Base-by-base conservation (phyloP, 1,140 invertebrate genomes). In the Micrasema longulum region DNA sequence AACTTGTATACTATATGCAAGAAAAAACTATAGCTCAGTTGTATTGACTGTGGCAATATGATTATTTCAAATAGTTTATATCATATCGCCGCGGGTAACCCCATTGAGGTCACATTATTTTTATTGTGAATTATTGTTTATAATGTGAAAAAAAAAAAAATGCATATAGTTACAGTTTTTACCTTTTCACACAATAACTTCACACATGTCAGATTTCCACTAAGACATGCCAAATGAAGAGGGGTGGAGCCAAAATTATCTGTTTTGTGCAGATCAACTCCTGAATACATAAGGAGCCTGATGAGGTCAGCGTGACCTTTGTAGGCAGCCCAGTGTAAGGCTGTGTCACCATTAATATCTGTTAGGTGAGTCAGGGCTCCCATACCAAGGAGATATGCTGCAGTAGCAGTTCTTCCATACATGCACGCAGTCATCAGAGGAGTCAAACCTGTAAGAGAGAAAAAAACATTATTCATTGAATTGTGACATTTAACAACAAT, bases 221-320 rank as follows among this genome's bases (percentile, higher is more conserved):
- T 95, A 2, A 97, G 86, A 78, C 94, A 96, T n/a, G 95, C 94
- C 74, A 97, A 84, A 82, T 97, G 95, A n/a, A 97, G 82, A 0
- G 95, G 93, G 0, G 95, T 97, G 0, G 95, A 96, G 7, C 95
- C 95, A 80, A 95, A 97, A 80, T 96, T 95, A 81, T 97, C 95
- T 1, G 93, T 91, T 80, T 95, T 95, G 75, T 95, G 91, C 38
- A 96, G 84, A 78, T 95, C 92, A 0, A 94, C 93, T 1, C 94
- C 94, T 1, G 93, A 95, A 79, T 97, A 95, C 80, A 96, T 95
- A n/a, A 97, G 83, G 52, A 97, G 81, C 50, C 92, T 88, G 75
- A 96, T 95, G 53, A 97, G 80, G 77, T 97, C 95, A 0, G 93
- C 89, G 77, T 96, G 93, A 0, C 95, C 95, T 85, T 97, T 97